Evolutionary conservation across 2,113 vertebrate species (phyloP), one percentile per base, ranked within the genome.

Genomic region (Blennius ocellaris): DNA sequence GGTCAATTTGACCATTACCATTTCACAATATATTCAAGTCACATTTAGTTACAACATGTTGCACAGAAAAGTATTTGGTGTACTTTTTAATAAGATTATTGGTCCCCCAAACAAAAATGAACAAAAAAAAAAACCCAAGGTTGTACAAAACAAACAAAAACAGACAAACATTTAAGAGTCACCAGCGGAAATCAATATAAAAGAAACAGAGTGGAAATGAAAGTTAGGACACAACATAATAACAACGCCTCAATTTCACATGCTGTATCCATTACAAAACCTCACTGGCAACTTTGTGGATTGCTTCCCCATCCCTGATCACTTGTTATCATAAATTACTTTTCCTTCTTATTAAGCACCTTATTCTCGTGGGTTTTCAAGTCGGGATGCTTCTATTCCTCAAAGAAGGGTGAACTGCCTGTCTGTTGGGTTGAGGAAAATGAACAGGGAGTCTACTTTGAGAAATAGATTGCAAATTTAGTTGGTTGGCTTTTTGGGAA

Each of bases 11-110:
- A 93, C 87, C 83, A 76, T 87, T 80, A 87, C 67, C 52, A 64
- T 89, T 90, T 94, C 90, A 92, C 89, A 91, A 93, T 91, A 93
- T 92, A 72, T 93, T 92, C 90, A 93, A 90, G 92, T 93, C 91
- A 92, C 84, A 90, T 91, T 90, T 80, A 89, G 85, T 88, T 91
- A 87, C 79, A 90, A 85, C 83, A 86, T 78, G 90, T 87, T 92
- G 78, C 75, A 88, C 82, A 87, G 84, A 89, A 84, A 86, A 83
- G 82, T 81, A 81, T 30, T 89, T 79, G 70, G 69, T 85, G 65
- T 88, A 73, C 76, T 87, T 89, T 89, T 91, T 80, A 88, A 83
- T 85, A 89, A 83, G 77, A 76, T 85, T 87, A 89, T 84, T 90
- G 79, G 78, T 89, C 78, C 87, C 61, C 73, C 75, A 79, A 82